Evolutionary conservation across 2,888 invertebrate genomes (phyloP).

Genomic region (Hecatera dysodea): DNA sequence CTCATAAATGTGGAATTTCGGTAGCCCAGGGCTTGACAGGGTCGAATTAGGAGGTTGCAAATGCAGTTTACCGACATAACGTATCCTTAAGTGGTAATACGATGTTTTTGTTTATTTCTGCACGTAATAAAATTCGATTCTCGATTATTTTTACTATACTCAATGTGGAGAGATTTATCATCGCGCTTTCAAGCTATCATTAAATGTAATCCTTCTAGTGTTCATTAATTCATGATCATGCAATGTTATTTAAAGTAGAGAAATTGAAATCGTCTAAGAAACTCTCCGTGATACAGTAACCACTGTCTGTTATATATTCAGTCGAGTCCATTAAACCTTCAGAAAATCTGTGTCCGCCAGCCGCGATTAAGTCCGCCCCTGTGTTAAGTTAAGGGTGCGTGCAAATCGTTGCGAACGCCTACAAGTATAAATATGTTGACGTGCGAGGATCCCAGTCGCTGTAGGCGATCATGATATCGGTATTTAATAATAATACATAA

Average conservation of each 20-base stretch:
- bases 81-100: slow-evolving; percentile 52
- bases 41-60: slow-evolving; percentile 71
- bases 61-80: slow-evolving; percentile 59
- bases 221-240: neutral
- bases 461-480: slow-evolving; percentile 76
- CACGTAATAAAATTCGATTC: slow-evolving; percentile 37
- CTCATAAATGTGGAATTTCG: slow-evolving; percentile 82
- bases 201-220: neutral
- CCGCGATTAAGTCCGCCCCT: slow-evolving; percentile 44
- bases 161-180: neutral
- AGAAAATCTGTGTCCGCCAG: neutral
- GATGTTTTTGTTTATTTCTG: slow-evolving; percentile 54
- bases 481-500: slow-evolving; percentile 73
- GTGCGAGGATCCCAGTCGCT: slow-evolving; percentile 74
- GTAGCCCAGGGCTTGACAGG: slow-evolving; percentile 84
- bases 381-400: slow-evolving; percentile 58
- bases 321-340: neutral
- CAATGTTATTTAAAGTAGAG: neutral
- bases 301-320: neutral
- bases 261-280: neutral
- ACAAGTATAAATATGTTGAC: slow-evolving; percentile 62
- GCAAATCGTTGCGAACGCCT: slow-evolving; percentile 55
- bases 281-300: neutral
- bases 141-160: slow-evolving; percentile 24
- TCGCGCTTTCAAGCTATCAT: neutral